Percentiles rank a stretch among this genome's conserved stretches.
Evolutionary conservation across 2,113 vertebrate species (phyloP).

Genomic region (Catharus fuscescens): DNA sequence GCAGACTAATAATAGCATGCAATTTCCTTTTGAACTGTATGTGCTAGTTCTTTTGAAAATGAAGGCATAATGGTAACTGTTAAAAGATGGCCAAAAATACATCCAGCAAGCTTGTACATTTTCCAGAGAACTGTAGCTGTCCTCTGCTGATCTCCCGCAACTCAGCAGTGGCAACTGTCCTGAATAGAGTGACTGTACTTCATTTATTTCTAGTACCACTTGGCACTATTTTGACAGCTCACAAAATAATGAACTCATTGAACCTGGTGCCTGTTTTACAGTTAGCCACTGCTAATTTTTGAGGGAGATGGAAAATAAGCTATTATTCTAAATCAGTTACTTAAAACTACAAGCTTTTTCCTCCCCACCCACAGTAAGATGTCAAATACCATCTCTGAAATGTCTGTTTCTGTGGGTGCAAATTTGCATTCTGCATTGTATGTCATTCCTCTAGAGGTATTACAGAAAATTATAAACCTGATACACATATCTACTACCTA

Average conservation of each 20-base stretch:
- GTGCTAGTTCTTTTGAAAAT: constrained; percentile 16
- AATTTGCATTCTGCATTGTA: neutral
- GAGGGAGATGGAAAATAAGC: neutral
- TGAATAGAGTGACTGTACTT: neutral
- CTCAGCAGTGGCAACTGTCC: neutral
- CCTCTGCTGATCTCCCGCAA: neutral
- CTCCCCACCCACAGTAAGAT: neutral
- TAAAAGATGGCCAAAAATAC: constrained; percentile 18
- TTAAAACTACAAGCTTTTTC: neutral
- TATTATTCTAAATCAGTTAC: neutral
- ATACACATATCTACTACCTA: neutral
- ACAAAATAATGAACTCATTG: neutral
- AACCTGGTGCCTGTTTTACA: neutral
- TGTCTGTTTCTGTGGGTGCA: neutral
- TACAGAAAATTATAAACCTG: neutral
- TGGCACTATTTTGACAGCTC: neutral
- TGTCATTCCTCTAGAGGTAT: neutral
- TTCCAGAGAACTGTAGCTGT: neutral
- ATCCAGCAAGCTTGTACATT: neutral
- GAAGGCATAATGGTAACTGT: constrained; percentile 20
- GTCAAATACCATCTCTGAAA: neutral
- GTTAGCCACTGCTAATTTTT: neutral
- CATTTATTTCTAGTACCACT: neutral
- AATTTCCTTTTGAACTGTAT: constrained; percentile 39
- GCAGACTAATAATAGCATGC: constrained; percentile 23